phyloP scores from a whole-genome alignment of 2,113 vertebrate species.

The Cebidichthys violaceus region DNA sequence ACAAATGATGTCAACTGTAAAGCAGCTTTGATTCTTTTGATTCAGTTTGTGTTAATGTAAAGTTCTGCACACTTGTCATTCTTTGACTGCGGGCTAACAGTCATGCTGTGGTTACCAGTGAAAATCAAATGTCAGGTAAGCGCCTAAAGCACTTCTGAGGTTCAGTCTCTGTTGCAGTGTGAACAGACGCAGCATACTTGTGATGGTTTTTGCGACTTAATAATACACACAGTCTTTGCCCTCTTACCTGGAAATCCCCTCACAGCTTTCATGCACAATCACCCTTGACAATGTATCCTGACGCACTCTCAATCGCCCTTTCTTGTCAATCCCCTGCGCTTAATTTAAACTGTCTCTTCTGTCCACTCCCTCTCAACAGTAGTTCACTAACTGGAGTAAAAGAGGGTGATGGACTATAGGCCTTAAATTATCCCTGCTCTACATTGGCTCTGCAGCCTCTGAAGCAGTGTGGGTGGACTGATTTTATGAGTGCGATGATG shows the following conservation, averaged over 20 bases:
- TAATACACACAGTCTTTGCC: slow-evolving; percentile 44
- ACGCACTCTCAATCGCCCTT: slow-evolving; percentile 48
- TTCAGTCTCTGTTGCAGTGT: not conserved
- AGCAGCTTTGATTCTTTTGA: slow-evolving; percentile 29
- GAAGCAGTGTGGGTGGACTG: slow-evolving; percentile 76
- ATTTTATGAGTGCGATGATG: slow-evolving; percentile 81
- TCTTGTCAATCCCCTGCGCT: slow-evolving; percentile 59
- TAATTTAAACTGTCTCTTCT: slow-evolving; percentile 68
- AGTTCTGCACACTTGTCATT: not conserved
- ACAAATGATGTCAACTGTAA: slow-evolving; percentile 25
- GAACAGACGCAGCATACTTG: not conserved
- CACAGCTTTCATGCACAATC: slow-evolving; percentile 56
- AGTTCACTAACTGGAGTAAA: slow-evolving; percentile 65
- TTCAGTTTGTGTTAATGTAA: slow-evolving; percentile 15
- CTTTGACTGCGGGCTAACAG: slow-evolving; percentile 7
- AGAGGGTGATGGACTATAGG: slow-evolving; percentile 62
- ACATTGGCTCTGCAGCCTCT: slow-evolving; percentile 61
- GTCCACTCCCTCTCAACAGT: slow-evolving; percentile 40
- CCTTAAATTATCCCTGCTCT: slow-evolving; percentile 77
- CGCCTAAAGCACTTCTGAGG: slow-evolving; percentile 3
- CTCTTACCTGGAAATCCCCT: slow-evolving; percentile 42
- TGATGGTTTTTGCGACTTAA: slow-evolving; percentile 10
- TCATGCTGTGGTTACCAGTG: not conserved
- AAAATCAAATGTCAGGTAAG: slow-evolving; percentile 14
- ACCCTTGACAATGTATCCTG: slow-evolving; percentile 54